Evolutionary conservation across 1,140 invertebrate genomes (phyloP).

Genomic region (Antheraea pernyi): DNA sequence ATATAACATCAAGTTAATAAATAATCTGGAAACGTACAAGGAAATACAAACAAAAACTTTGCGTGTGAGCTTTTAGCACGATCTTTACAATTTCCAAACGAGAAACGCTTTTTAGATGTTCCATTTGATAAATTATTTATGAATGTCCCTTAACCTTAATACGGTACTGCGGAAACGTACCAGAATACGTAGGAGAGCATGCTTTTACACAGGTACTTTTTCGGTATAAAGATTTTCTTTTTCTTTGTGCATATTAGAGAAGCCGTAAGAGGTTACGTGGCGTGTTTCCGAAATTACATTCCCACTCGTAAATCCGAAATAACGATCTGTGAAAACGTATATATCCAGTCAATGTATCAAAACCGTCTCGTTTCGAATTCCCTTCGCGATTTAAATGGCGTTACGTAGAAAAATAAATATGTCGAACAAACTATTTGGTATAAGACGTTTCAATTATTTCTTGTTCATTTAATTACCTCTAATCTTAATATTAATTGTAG

Average conservation of each 20-base stretch:
- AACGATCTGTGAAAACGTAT: constrained; percentile 53
- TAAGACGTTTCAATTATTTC: neutral
- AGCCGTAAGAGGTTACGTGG: constrained; percentile 51
- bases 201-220: constrained; percentile 51
- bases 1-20: constrained; percentile 12
- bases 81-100: constrained; percentile 40
- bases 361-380: constrained; percentile 21
- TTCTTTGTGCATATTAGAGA: constrained; percentile 70
- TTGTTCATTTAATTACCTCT: neutral
- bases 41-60: constrained; percentile 31
- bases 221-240: constrained; percentile 47
- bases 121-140: constrained; percentile 64
- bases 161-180: constrained; percentile 37
- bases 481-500: neutral
- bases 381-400: neutral
- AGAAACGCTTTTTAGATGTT: constrained; percentile 35
- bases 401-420: neutral
- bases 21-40: constrained; percentile 15
- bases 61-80: constrained; percentile 28
- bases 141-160: constrained; percentile 50
- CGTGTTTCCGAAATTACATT: constrained; percentile 50
- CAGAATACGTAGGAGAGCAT: constrained; percentile 52
- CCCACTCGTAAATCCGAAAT: constrained; percentile 49
- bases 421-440: neutral
- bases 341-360: constrained; percentile 39